These are phyloP conservation scores for Morpho helenor DNA, from an alignment of 2,888 invertebrate species.

Conservation along the genomic window DNA sequence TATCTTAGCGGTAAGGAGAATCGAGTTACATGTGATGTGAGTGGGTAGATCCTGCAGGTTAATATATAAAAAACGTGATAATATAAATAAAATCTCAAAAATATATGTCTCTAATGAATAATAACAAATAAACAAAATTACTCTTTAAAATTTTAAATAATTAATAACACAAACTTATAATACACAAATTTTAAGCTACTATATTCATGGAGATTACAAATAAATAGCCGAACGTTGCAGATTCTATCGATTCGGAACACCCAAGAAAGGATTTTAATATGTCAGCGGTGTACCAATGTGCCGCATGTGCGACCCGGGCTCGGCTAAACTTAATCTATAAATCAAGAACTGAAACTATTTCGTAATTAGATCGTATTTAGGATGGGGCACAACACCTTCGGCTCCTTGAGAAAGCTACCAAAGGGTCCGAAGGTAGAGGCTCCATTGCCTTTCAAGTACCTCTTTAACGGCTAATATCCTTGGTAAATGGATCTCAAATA, in stretches of 20 bases:
- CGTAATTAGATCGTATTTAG: slow-evolving; percentile 80
- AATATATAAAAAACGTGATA: too few species aligned
- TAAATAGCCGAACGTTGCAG: slow-evolving; percentile 8
- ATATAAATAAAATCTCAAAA: too few species aligned
- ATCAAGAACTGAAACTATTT: slow-evolving; percentile 80
- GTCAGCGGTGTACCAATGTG: slow-evolving; percentile 51
- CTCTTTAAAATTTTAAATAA: neutral
- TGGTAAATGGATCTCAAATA: slow-evolving; percentile 74
- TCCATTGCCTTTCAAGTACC: slow-evolving; percentile 72
- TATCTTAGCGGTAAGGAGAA: too few species aligned
- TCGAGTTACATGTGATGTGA: too few species aligned
- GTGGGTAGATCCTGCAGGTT: too few species aligned
- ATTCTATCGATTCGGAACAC: slow-evolving; percentile 32
- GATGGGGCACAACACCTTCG: slow-evolving; percentile 71
- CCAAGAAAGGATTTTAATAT: slow-evolving; percentile 60
- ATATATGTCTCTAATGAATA: too few species aligned
- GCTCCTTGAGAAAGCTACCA: slow-evolving; percentile 68
- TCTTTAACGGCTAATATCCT: slow-evolving; percentile 77
- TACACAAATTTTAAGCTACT: neutral
- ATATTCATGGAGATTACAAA: slow-evolving; percentile 3
- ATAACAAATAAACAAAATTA: too few species aligned
- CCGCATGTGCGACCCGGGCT: slow-evolving; percentile 60
- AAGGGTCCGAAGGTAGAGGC: slow-evolving; percentile 71
- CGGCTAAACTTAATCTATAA: slow-evolving; percentile 75
- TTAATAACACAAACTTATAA: neutral